Base-by-base conservation (phyloP, 2,113 vertebrate species). In the Thalassoma bifasciatum region DNA sequence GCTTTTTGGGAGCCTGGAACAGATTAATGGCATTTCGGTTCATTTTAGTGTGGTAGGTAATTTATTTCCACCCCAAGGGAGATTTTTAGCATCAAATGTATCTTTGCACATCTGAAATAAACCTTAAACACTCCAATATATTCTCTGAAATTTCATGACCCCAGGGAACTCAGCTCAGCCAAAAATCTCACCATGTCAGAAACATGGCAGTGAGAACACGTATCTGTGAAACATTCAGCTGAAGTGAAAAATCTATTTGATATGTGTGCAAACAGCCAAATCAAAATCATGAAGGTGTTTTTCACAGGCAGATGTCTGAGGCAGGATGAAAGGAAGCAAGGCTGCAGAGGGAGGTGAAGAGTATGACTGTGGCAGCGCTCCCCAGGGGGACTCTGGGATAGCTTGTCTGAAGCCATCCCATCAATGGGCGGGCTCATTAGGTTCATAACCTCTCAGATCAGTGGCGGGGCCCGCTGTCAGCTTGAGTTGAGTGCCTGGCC, bases 401-500 rank as follows among this genome's bases (percentile, higher is more conserved):
- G 83, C 91, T 86, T 94, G 93, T 93, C 93, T 88, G 75, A 93
- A 92, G 85, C 74, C 88, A 93, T 94, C 83, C 76, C 85, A 78
- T 94, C 94, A 94, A 79, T 87, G 88, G 84, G 77, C 75, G 37
- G 83, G 81, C 91, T 95, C 93, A 95, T 94, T 95, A 94, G 93
- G 91, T 94, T 91, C 92, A 94, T 94, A 94, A 92, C 93, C 93
- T 91, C 87, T 91, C 82, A 89, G 92, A 92, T 89, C 85, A 84
- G 81, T 85, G 86, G 87, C 60, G 84, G 89, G 83, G 92, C 89
- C 78, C 69, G 78, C 91, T 93, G 93, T 94, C 94, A 93, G 84
- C 51, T 86, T 82, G 81, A 87, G 88, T 93, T 82, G 77, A 90
- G 84, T 60, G 84, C 80, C 87, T 91, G 84, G 85, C 81, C 91